Evolutionary conservation across 2,113 vertebrate genomes (phyloP).

Genomic region (Calonectris borealis): DNA sequence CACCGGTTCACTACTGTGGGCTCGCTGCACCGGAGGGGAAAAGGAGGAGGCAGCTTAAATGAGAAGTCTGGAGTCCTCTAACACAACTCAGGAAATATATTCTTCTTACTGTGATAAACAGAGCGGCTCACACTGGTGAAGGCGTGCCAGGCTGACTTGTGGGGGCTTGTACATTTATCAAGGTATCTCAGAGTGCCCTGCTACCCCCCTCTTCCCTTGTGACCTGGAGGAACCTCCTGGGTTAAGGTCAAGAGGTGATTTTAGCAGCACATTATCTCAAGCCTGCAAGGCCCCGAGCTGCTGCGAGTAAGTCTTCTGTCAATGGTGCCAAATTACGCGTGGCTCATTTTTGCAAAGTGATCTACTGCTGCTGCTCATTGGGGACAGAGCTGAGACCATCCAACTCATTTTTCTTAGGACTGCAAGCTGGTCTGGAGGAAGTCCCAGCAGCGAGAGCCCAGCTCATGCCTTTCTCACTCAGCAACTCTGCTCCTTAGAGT

Average conservation of each 20-base stretch:
- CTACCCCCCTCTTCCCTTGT: slow-evolving; percentile 6
- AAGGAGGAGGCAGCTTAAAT: neutral
- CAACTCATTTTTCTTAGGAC: slow-evolving; percentile 69
- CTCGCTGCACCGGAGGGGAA: neutral
- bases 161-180: slow-evolving; percentile 34
- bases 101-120: slow-evolving; percentile 20
- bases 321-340: slow-evolving; percentile 68
- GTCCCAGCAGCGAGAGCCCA: slow-evolving; percentile 22
- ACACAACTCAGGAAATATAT: neutral
- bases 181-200: slow-evolving; percentile 24
- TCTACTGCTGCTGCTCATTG: slow-evolving; percentile 66
- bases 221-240: slow-evolving; percentile 45
- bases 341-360: slow-evolving; percentile 68
- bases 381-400: slow-evolving; percentile 57
- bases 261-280: slow-evolving; percentile 57
- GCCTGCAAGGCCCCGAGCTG: slow-evolving; percentile 42
- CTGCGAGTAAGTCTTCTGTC: slow-evolving; percentile 56
- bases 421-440: slow-evolving; percentile 50
- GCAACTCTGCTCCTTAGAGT: slow-evolving; percentile 56
- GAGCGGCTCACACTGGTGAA: neutral
- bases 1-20: neutral
- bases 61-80: slow-evolving; percentile 6
- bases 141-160: neutral
- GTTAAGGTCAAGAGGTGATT: slow-evolving; percentile 65
- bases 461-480: slow-evolving; percentile 63